Percentiles rank a stretch among this genome's conserved stretches.
Evolutionary conservation across 2,113 vertebrate species (phyloP).

Genomic region (Coryphaenoides rupestris): DNA sequence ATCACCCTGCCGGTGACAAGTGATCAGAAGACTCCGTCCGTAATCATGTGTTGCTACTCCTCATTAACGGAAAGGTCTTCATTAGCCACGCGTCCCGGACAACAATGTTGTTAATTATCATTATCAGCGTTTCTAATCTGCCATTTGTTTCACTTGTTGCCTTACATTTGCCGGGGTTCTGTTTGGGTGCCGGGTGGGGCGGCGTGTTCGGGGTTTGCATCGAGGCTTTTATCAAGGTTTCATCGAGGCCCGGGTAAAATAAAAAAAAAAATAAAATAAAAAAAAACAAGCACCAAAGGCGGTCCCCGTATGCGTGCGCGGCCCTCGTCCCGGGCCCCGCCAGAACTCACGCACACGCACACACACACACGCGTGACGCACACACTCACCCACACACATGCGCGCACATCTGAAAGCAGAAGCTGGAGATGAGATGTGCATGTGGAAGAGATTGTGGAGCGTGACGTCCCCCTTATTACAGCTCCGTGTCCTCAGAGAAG

Average conservation of each 20-base stretch:
- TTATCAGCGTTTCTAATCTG: constrained; percentile 53
- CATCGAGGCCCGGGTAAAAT: constrained; percentile 25
- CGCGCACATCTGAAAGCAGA: constrained; percentile 24
- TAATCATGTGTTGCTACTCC: constrained; percentile 51
- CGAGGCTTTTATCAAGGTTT: constrained; percentile 19
- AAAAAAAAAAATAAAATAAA: no score
- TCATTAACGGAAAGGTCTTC: constrained; percentile 64
- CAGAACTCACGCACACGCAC: not conserved
- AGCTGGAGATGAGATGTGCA: constrained; percentile 40
- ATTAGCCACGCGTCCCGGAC: constrained; percentile 49
- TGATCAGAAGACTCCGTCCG: constrained; percentile 44
- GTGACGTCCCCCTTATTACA: constrained; percentile 27
- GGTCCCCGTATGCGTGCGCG: not conserved
- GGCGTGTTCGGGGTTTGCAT: constrained; percentile 17
- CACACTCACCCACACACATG: no score
- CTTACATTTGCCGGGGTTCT: constrained; percentile 56
- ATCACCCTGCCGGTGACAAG: constrained; percentile 33
- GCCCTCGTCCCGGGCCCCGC: constrained; percentile 26
- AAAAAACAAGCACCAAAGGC: not conserved
- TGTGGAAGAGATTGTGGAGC: constrained; percentile 46
- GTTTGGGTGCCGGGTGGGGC: constrained; percentile 25
- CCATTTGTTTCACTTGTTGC: constrained; percentile 61
- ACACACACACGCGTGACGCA: not conserved
- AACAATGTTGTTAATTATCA: constrained; percentile 55
- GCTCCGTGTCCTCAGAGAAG: constrained; percentile 37